Evolutionary conservation across 2,888 invertebrate genomes (phyloP).

Genomic region (Drosophila mercatorum): DNA sequence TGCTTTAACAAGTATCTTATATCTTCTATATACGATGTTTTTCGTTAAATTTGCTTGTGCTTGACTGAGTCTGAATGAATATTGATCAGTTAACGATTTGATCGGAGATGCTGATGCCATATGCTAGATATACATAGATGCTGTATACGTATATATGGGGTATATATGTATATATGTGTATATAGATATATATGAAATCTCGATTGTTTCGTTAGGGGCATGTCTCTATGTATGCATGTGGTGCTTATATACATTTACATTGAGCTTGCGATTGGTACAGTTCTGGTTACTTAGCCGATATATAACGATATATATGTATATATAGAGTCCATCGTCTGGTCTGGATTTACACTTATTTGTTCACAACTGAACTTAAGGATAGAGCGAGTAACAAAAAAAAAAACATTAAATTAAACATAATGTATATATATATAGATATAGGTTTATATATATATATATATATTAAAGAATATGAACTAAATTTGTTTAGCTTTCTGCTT

Average conservation of each 20-base stretch:
- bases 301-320: slow-evolving; percentile 34
- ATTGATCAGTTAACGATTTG: neutral
- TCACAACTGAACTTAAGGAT: slow-evolving; percentile 42
- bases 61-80: slow-evolving; percentile 5
- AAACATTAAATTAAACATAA: slow-evolving; percentile 4
- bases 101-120: slow-evolving; percentile 9
- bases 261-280: neutral
- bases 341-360: slow-evolving; percentile 9
- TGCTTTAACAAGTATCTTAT: slow-evolving; percentile 34
- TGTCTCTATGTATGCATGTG: neutral
- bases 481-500: slow-evolving; percentile 5
- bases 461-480: slow-evolving; percentile 19
- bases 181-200: slow-evolving; percentile 8
- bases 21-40: slow-evolving; percentile 9
- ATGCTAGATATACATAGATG: slow-evolving; percentile 1
- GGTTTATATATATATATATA: neutral
- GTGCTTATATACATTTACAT: neutral
- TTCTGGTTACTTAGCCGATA: slow-evolving; percentile 28
- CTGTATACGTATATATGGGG: slow-evolving; percentile 6
- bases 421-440: slow-evolving; percentile 9
- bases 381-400: slow-evolving; percentile 11
- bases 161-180: neutral
- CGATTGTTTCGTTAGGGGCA: slow-evolving; percentile 17
- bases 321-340: slow-evolving; percentile 28
- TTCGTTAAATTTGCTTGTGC: slow-evolving; percentile 24